Conservation (phyloP, 2,797 vertebrate species). For the Anableps anableps region DNA sequence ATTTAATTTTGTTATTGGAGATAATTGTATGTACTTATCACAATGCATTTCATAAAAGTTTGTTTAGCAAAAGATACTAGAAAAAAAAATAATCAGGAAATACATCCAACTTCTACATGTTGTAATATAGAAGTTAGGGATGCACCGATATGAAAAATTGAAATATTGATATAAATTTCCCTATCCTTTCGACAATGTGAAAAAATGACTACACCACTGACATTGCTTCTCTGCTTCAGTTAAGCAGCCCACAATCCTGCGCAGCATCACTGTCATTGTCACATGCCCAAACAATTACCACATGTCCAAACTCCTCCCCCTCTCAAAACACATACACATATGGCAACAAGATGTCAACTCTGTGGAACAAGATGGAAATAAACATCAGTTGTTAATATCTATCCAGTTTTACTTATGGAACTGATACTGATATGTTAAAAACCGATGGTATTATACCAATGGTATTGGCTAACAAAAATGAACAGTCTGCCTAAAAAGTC, state of each 20-base stretch:
- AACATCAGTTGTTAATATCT: not conserved
- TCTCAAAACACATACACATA: not conserved
- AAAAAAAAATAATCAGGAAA: too few relatives aligned
- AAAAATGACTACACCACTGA: not conserved
- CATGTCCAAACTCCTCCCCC: not conserved
- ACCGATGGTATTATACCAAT: too few relatives aligned
- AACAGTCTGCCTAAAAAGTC: too few relatives aligned
- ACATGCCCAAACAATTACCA: not conserved
- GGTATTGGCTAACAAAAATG: too few relatives aligned
- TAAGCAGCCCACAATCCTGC: not conserved
- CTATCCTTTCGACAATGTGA: not conserved
- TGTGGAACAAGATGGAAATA: not conserved
- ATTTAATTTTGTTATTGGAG: too few relatives aligned
- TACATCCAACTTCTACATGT: not conserved
- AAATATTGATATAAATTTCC: not conserved
- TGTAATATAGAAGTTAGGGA: not conserved
- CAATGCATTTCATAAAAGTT: too few relatives aligned
- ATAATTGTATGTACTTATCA: too few relatives aligned
- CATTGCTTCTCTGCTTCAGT: not conserved
- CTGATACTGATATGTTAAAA: too few relatives aligned
- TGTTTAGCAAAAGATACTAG: not conserved
- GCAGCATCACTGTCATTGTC: not conserved
- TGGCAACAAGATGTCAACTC: not conserved
- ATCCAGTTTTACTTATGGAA: too few relatives aligned
- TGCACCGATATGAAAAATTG: not conserved